Evolutionary conservation across 2,888 invertebrate genomes (phyloP).

Genomic region (Uropetala carovei): DNA sequence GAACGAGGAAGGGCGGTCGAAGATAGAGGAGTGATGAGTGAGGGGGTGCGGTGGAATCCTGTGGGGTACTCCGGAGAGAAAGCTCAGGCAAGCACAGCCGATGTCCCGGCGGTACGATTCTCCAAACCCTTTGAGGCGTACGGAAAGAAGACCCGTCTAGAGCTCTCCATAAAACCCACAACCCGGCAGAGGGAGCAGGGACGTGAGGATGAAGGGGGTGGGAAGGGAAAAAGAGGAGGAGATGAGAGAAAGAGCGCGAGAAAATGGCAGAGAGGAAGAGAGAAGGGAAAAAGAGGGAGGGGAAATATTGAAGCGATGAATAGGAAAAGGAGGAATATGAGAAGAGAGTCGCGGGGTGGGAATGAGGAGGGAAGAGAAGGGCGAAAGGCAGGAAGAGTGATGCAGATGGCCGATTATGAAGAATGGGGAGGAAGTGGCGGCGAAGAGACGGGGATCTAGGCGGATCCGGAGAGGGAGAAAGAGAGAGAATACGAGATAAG

Average conservation of each 20-base stretch:
- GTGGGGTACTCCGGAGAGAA: not conserved
- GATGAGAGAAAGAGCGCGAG: not conserved
- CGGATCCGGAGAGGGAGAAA: not conserved
- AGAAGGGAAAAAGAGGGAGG: not conserved
- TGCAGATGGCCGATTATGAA: not conserved
- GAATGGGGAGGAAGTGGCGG: not conserved
- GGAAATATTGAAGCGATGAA: not conserved
- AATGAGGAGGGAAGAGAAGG: not conserved
- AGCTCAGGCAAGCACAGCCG: slow-evolving; percentile 3
- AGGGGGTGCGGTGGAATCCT: not conserved
- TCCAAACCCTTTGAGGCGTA: not conserved
- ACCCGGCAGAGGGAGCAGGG: not conserved
- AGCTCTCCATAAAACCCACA: slow-evolving; percentile 13
- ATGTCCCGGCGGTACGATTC: slow-evolving; percentile 8
- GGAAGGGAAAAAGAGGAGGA: not conserved
- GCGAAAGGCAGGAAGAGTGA: not conserved
- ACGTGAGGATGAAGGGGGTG: not conserved
- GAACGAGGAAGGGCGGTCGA: not conserved
- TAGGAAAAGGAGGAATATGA: not conserved
- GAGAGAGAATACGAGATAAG: not conserved
- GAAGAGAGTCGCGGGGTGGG: not conserved
- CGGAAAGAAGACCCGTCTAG: not conserved
- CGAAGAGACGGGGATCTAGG: not conserved
- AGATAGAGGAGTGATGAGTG: not conserved
- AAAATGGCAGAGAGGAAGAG: not conserved